phyloP scores from a whole-genome alignment of 2,797 vertebrate genomes.

The Anabas testudineus region DNA sequence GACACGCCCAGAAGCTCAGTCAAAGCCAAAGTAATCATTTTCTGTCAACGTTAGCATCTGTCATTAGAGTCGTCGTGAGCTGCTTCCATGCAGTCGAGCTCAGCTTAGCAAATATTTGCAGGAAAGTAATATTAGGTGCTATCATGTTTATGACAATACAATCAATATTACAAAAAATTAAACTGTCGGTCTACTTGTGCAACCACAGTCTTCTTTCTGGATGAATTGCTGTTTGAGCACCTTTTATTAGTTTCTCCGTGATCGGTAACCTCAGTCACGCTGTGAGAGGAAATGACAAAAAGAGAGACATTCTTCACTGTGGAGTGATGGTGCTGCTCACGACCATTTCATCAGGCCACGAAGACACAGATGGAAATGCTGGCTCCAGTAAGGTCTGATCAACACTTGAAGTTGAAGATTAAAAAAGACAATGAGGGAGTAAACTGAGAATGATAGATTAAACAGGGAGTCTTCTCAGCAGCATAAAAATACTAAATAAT shows the following conservation, averaged over 20 bases:
- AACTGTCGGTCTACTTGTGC: slow-evolving; percentile 23
- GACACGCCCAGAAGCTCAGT: slow-evolving; percentile 62
- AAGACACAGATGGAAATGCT: neutral
- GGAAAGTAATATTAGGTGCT: slow-evolving; percentile 25
- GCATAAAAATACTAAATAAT: slow-evolving; percentile 17
- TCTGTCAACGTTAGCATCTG: slow-evolving; percentile 32
- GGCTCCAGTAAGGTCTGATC: neutral
- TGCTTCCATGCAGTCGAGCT: slow-evolving; percentile 15
- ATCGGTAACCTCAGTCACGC: slow-evolving; percentile 18
- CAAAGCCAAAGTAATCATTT: slow-evolving; percentile 47
- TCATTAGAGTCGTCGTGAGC: slow-evolving; percentile 39
- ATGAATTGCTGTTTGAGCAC: slow-evolving; percentile 18
- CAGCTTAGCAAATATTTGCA: slow-evolving; percentile 17
- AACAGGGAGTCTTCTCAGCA: slow-evolving; percentile 5
- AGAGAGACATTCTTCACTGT: slow-evolving; percentile 20
- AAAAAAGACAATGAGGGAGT: neutral
- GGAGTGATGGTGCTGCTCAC: neutral
- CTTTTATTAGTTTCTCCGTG: slow-evolving; percentile 27
- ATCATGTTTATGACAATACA: slow-evolving; percentile 26
- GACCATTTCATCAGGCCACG: neutral
- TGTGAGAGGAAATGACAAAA: slow-evolving; percentile 6
- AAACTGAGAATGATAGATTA: neutral
- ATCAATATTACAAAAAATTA: slow-evolving; percentile 30
- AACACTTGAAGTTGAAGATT: neutral
- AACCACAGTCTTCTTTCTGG: neutral